A percentile compares a stretch with the other conserved stretches of the same genome.
Conservation (phyloP, 2,113 vertebrate genomes). For the Epinephelus lanceolatus region DNA sequence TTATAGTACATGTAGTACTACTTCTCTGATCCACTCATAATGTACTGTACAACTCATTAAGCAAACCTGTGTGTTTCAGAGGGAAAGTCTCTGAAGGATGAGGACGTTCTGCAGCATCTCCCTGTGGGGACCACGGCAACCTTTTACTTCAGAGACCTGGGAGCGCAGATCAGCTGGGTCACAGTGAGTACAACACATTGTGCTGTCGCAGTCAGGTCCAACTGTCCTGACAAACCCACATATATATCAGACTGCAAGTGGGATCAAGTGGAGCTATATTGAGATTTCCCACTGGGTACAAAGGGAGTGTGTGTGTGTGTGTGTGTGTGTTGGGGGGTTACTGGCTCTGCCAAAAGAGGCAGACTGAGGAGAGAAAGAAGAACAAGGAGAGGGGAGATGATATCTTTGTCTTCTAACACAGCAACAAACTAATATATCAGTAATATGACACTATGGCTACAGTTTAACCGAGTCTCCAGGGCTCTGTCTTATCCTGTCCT, state of each 20-base stretch:
- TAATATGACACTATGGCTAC: background rate
- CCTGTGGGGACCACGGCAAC: constrained; percentile 97
- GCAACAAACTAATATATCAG: background rate
- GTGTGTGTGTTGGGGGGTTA: background rate
- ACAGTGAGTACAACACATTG: constrained; percentile 84
- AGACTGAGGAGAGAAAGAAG: background rate
- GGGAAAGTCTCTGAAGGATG: constrained; percentile 94
- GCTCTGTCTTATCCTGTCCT: background rate
- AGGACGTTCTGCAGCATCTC: constrained; percentile 93
- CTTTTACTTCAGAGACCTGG: constrained; percentile 95
- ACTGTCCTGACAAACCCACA: constrained; percentile 19
- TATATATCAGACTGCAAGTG: constrained; percentile 18
- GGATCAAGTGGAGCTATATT: constrained; percentile 38
- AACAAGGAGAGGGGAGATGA: background rate
- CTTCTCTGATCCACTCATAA: background rate
- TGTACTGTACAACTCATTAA: background rate
- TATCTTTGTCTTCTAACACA: background rate
- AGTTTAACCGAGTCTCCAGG: background rate
- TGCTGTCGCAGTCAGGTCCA: constrained; percentile 10
- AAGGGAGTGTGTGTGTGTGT: constrained; percentile 14
- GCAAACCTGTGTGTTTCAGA: constrained; percentile 81
- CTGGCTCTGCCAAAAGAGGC: background rate
- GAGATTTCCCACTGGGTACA: constrained; percentile 34
- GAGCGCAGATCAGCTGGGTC: constrained; percentile 98
- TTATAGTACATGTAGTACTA: background rate